phyloP scores from a whole-genome alignment of 2,797 vertebrate species.

The Catharus ustulatus region DNA sequence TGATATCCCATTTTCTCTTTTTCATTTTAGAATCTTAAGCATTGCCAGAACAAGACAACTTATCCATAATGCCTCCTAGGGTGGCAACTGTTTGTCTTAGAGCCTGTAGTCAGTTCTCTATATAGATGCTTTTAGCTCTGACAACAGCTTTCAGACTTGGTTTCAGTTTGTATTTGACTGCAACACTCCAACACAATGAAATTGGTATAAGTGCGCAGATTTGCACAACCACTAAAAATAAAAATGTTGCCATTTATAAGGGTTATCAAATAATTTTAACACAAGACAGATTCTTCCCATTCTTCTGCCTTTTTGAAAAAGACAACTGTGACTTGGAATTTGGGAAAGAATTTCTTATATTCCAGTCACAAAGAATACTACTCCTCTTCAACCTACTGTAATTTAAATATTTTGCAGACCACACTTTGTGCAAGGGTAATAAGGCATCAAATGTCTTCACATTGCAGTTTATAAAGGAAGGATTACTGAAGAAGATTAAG shows the following conservation, averaged over 20 bases:
- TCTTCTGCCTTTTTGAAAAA: not conserved
- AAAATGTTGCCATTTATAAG: conserved; percentile 22
- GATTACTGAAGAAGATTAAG: not conserved
- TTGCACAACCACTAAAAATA: conserved; percentile 33
- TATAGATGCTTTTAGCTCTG: conserved; percentile 67
- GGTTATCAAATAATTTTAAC: conserved; percentile 16
- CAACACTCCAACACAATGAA: conserved; percentile 24
- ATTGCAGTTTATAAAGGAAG: not conserved
- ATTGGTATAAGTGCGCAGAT: conserved; percentile 4
- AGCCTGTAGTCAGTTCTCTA: conserved; percentile 58
- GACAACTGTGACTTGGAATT: not conserved
- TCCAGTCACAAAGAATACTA: not conserved
- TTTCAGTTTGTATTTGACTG: conserved; percentile 53
- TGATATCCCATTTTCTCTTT: not conserved
- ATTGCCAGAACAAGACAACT: conserved; percentile 77
- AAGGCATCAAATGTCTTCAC: not conserved
- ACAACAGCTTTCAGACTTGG: conserved; percentile 64
- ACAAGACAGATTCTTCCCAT: not conserved
- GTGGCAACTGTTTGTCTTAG: conserved; percentile 69
- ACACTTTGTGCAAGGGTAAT: not conserved
- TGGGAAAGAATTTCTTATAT: not conserved
- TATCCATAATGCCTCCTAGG: conserved; percentile 69
- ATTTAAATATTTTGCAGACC: not conserved
- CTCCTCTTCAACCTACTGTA: not conserved
- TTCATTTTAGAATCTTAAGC: conserved; percentile 56